Conservation (phyloP, 2,888 invertebrate species). For the Herminia tarsipennalis region DNA sequence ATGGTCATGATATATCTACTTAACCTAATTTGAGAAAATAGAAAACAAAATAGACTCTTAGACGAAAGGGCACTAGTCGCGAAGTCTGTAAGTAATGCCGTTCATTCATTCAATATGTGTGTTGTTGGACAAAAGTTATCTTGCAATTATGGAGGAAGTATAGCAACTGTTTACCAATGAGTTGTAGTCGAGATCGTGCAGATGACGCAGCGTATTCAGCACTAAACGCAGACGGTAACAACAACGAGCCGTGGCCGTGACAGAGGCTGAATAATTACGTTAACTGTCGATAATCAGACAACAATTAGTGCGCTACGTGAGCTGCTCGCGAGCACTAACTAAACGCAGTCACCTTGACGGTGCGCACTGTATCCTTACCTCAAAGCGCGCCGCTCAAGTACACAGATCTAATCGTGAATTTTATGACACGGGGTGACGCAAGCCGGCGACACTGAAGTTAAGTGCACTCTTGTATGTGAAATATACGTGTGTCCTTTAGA, state of each 20-base stretch:
- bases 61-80: too few species aligned
- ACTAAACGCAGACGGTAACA: not conserved
- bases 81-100: too few species aligned
- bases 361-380: slow-evolving; percentile 1
- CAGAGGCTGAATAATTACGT: slow-evolving; percentile 6
- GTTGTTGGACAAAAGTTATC: too few species aligned
- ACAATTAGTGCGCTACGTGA: slow-evolving; percentile 22
- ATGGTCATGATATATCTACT: too few species aligned
- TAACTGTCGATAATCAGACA: slow-evolving; percentile 19
- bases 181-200: too few species aligned
- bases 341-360: slow-evolving; percentile 29
- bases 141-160: too few species aligned
- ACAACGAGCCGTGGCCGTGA: slow-evolving; percentile 5
- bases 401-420: slow-evolving; percentile 19
- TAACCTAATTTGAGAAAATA: too few species aligned
- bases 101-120: too few species aligned
- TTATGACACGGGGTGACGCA: slow-evolving; percentile 24
- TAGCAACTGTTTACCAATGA: too few species aligned
- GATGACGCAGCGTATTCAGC: too few species aligned
- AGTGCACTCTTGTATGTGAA: slow-evolving; percentile 4
- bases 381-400: slow-evolving; percentile 10
- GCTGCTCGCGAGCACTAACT: slow-evolving; percentile 11
- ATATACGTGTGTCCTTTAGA: slow-evolving; percentile 4
- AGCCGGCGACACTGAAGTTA: slow-evolving; percentile 5
- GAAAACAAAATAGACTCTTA: too few species aligned